These are phyloP conservation scores for Leucophenga maculata DNA, from an alignment of 2,888 invertebrate species.

Conservation along the genomic window DNA sequence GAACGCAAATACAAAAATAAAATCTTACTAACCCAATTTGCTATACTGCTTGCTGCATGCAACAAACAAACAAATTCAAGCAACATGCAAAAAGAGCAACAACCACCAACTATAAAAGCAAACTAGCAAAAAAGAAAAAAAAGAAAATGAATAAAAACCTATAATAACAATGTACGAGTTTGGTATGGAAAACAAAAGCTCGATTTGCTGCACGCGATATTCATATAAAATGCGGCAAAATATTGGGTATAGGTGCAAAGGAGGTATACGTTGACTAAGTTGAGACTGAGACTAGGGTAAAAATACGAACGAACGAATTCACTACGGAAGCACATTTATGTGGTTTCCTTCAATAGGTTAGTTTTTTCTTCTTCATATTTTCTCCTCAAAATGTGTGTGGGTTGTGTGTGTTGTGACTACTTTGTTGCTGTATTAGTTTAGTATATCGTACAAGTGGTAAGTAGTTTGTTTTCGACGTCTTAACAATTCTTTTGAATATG, in stretches of 20 bases:
- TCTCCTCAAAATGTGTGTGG: not conserved
- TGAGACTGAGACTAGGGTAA: no score
- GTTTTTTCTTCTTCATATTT: not conserved
- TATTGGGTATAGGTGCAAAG: constrained; percentile 45
- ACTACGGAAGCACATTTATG: constrained; percentile 50
- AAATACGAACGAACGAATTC: constrained; percentile 31
- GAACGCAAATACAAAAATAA: constrained; percentile 28
- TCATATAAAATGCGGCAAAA: constrained; percentile 22
- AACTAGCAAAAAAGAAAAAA: constrained; percentile 7
- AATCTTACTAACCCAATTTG: constrained; percentile 57
- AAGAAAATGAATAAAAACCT: constrained; percentile 26
- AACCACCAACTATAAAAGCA: not conserved
- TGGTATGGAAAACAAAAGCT: constrained; percentile 7
- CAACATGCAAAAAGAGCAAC: constrained; percentile 30
- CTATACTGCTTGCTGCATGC: constrained; percentile 35
- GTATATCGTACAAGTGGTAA: not conserved
- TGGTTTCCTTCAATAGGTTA: constrained; percentile 10
- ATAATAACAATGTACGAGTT: constrained; percentile 3
- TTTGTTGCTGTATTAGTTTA: not conserved
- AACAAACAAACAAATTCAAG: constrained; percentile 27
- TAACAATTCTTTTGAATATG: not conserved
- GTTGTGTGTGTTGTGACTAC: not conserved
- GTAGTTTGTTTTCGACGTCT: not conserved
- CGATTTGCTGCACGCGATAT: constrained; percentile 45
- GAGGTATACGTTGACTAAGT: not conserved